phyloP scores from a whole-genome alignment of 1,140 invertebrate genomes.

The Matsumurasca onukii region DNA sequence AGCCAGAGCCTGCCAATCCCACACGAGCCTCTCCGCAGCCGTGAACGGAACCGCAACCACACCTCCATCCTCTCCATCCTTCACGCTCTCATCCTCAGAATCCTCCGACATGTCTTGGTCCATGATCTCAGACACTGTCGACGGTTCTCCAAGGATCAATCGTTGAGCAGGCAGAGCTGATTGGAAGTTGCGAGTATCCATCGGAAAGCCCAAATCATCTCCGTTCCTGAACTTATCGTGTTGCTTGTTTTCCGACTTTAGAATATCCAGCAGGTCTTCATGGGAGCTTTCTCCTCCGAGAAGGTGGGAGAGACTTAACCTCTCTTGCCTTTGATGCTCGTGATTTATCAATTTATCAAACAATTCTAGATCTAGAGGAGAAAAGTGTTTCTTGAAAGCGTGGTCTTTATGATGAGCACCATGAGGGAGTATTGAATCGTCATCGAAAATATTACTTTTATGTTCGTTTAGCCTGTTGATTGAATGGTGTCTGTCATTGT shows the following conservation, averaged over 20 bases:
- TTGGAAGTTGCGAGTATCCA: constrained; percentile 7
- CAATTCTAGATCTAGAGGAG: constrained; percentile 20
- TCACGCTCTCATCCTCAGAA: constrained; percentile 20
- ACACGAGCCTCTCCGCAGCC: constrained; percentile 38
- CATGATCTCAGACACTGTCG: constrained; percentile 32
- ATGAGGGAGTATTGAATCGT: background rate
- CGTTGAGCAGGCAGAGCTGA: constrained; percentile 28
- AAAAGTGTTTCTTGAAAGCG: constrained; percentile 24
- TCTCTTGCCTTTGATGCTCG: constrained; percentile 26
- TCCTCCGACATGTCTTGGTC: constrained; percentile 31
- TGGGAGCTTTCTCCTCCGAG: constrained; percentile 3
- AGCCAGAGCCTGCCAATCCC: constrained; percentile 62
- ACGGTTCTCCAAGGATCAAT: constrained; percentile 34
- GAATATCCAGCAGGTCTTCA: background rate
- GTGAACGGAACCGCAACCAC: constrained; percentile 36
- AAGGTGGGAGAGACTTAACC: constrained; percentile 13
- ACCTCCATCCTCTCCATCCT: constrained; percentile 1
- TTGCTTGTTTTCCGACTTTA: constrained; percentile 18
- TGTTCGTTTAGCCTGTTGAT: constrained; percentile 7
- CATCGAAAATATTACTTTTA: background rate
- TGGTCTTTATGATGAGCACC: constrained; percentile 27
- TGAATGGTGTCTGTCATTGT: constrained; percentile 18
- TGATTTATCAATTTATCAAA: constrained; percentile 27
- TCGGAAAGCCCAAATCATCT: background rate
- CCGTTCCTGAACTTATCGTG: background rate